These are phyloP conservation scores for Marisa cornuarietis DNA, from an alignment of 1,140 invertebrate genomes.

Conservation along the genomic window DNA sequence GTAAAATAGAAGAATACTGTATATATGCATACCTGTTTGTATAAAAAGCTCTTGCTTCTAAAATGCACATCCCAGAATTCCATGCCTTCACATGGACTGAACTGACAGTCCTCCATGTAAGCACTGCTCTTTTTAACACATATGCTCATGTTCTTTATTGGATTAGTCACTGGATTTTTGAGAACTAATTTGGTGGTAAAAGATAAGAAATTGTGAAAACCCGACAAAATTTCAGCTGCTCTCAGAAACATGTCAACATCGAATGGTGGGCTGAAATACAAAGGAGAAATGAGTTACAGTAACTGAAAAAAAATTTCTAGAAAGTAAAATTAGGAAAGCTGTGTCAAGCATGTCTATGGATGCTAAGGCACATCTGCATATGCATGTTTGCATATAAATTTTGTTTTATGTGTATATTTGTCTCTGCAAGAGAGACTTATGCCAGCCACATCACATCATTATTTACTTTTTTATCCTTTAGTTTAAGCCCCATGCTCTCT, in stretches of 20 bases:
- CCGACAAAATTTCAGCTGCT: constrained; percentile 10
- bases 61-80: constrained; percentile 21
- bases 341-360: too few relatives aligned
- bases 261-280: constrained; percentile 12
- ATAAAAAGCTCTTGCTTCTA: not conserved
- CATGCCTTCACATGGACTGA: not conserved
- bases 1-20: too few relatives aligned
- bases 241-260: constrained; percentile 13
- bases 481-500: too few relatives aligned
- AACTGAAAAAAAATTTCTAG: too few relatives aligned
- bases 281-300: too few relatives aligned
- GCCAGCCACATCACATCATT: too few relatives aligned
- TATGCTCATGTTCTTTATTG: not conserved
- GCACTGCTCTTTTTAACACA: not conserved
- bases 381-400: too few relatives aligned
- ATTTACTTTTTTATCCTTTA: too few relatives aligned
- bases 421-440: too few relatives aligned
- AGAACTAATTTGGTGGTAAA: not conserved
- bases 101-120: not conserved
- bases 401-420: too few relatives aligned
- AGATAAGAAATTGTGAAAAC: constrained; percentile 14
- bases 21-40: constrained; percentile 10
- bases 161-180: not conserved
- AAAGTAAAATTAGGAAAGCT: too few relatives aligned
- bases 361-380: too few relatives aligned